Percentiles rank a stretch among this genome's conserved stretches.
Conservation (phyloP, 64 coral and sea anemone genomes). For the Exaiptasia diaphana region DNA sequence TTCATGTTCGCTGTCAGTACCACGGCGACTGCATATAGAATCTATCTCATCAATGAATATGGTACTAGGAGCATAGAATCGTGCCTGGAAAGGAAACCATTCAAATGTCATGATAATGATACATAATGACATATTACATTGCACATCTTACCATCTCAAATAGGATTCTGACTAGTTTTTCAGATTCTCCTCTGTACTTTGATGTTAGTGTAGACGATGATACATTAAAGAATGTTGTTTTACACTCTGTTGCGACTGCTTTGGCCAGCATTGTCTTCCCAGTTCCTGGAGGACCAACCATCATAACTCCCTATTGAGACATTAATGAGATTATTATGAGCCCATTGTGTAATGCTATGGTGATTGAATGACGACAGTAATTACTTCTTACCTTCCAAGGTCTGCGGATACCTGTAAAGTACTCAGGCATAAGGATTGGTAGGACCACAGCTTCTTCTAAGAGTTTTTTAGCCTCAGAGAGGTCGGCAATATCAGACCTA, state of each 20-base stretch:
- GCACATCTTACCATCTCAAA: conserved; percentile 88
- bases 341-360: neutral
- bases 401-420: conserved; percentile 86
- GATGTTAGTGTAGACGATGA: conserved; percentile 93
- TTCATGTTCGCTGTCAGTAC: conserved; percentile 96
- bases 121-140: too few relatives aligned
- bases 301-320: conserved; percentile 71
- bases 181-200: conserved; percentile 95
- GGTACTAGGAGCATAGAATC: conserved; percentile 97
- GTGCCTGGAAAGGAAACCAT: conserved; percentile 71
- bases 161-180: conserved; percentile 90
- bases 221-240: conserved; percentile 96
- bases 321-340: neutral
- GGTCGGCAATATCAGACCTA: conserved; percentile 90
- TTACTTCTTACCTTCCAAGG: conserved; percentile 99
- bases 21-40: conserved; percentile 93
- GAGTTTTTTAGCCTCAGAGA: conserved; percentile 85
- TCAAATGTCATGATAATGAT: too few relatives aligned
- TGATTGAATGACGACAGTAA: neutral
- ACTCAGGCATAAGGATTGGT: conserved; percentile 91
- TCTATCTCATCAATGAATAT: conserved; percentile 99
- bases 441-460: conserved; percentile 95
- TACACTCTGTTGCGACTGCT: conserved; percentile 95
- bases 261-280: conserved; percentile 98
- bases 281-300: conserved; percentile 96